Percentiles rank a stretch among this genome's conserved stretches.
Conservation (phyloP, 2,888 invertebrate species). For the Mesopsocus fuscifrons region DNA sequence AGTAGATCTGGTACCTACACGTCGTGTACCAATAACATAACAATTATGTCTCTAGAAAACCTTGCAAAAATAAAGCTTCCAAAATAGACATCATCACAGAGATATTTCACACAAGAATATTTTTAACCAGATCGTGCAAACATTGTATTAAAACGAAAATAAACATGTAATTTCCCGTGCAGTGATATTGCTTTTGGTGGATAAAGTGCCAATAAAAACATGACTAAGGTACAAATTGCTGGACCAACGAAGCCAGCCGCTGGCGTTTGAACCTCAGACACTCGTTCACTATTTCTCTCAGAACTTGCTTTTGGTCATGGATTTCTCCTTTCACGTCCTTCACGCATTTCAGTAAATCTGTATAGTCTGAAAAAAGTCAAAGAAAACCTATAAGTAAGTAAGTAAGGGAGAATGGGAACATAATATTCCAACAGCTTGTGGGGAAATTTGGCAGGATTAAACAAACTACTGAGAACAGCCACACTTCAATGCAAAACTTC, state of each 20-base stretch:
- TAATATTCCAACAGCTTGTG: neutral
- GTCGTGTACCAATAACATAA: too few relatives aligned
- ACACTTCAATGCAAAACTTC: neutral
- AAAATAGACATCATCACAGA: too few relatives aligned
- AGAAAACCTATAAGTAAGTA: neutral
- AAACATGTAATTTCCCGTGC: too few relatives aligned
- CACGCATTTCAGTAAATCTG: neutral
- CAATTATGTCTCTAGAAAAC: too few relatives aligned
- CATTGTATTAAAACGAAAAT: too few relatives aligned
- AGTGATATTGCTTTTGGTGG: too few relatives aligned
- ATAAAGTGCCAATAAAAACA: too few relatives aligned
- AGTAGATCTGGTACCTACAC: too few relatives aligned
- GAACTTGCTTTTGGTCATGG: neutral
- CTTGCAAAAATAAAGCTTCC: too few relatives aligned
- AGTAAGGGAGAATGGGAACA: neutral
- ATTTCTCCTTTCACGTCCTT: slow-evolving; percentile 6
- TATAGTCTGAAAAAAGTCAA: slow-evolving; percentile 1
- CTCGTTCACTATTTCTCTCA: slow-evolving; percentile 2
- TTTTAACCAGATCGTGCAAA: too few relatives aligned
- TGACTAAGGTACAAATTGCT: too few relatives aligned
- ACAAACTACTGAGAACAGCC: neutral
- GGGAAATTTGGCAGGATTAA: neutral
- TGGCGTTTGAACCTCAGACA: slow-evolving; percentile 5
- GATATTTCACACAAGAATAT: too few relatives aligned
- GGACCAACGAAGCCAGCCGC: neutral